Evolutionary conservation across 2,797 vertebrate genomes (phyloP).

Genomic region (Xenentodon cancila): DNA sequence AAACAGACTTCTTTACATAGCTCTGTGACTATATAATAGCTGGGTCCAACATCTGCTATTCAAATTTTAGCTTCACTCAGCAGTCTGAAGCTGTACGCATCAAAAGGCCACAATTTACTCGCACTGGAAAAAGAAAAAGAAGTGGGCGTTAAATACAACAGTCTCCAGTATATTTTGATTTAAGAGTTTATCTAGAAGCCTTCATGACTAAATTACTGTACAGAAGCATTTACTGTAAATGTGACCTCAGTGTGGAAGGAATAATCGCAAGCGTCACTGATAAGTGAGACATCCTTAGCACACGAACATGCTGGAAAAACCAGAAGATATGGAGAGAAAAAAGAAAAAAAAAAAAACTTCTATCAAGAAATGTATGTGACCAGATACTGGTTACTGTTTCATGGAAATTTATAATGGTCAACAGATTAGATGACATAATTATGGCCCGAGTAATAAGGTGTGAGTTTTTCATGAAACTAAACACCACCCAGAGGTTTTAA

Average conservation of each 20-base stretch:
- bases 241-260: conserved; percentile 22
- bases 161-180: conserved; percentile 2
- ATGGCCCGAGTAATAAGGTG: conserved; percentile 14
- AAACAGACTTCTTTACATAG: conserved; percentile 56
- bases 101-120: conserved; percentile 47
- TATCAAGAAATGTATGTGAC: conserved; percentile 9
- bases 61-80: conserved; percentile 60
- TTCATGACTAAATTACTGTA: neutral
- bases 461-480: conserved; percentile 1
- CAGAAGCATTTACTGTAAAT: conserved; percentile 6
- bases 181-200: conserved; percentile 15
- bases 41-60: conserved; percentile 68
- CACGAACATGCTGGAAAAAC: conserved; percentile 21
- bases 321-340: neutral
- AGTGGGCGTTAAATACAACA: conserved; percentile 1
- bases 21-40: conserved; percentile 57
- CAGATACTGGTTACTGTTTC: conserved; percentile 6
- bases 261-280: conserved; percentile 36
- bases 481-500: conserved; percentile 9
- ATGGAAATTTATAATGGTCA: conserved; percentile 11
- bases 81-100: conserved; percentile 50
- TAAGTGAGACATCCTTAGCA: conserved; percentile 36
- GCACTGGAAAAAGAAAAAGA: conserved; percentile 15
- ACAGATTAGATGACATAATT: conserved; percentile 14
- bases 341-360: neutral